A percentile compares a stretch with the other conserved stretches of the same genome.
Evolutionary conservation across 2,888 invertebrate species (phyloP).

Genomic region (Dolichopus griseipennis): DNA sequence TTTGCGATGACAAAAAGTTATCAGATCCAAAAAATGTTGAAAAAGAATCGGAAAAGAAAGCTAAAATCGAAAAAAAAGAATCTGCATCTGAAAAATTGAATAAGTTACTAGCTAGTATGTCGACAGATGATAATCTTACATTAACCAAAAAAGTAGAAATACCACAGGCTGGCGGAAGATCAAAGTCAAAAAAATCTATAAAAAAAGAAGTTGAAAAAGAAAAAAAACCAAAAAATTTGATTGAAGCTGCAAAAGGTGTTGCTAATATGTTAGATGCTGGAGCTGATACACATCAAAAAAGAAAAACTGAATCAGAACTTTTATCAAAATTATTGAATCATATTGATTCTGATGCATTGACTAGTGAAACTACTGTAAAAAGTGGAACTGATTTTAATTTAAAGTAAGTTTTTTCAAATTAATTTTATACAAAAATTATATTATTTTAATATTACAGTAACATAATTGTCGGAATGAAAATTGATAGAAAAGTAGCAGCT

Average conservation of each 20-base stretch:
- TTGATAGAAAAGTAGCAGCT: slow-evolving; percentile 48
- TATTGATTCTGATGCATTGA: slow-evolving; percentile 16
- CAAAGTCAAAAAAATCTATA: slow-evolving; percentile 20
- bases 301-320: slow-evolving; percentile 60
- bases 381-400: neutral
- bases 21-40: neutral
- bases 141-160: slow-evolving; percentile 25
- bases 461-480: slow-evolving; percentile 66
- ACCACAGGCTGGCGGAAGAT: slow-evolving; percentile 34
- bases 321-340: slow-evolving; percentile 56
- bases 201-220: slow-evolving; percentile 24
- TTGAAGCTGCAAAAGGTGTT: slow-evolving; percentile 59
- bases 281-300: slow-evolving; percentile 44
- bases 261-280: slow-evolving; percentile 61
- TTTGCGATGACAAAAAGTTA: slow-evolving; percentile 5
- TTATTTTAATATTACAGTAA: slow-evolving; percentile 47
- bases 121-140: slow-evolving; percentile 29
- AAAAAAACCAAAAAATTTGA: slow-evolving; percentile 28
- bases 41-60: neutral
- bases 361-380: neutral
- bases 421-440: neutral
- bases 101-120: slow-evolving; percentile 37
- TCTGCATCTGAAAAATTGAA: slow-evolving; percentile 37
- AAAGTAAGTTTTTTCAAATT: slow-evolving; percentile 2
- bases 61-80: slow-evolving; percentile 21